These are phyloP conservation scores for Merops nubicus DNA, from an alignment of 2,113 vertebrate species.

Conservation along the genomic window DNA sequence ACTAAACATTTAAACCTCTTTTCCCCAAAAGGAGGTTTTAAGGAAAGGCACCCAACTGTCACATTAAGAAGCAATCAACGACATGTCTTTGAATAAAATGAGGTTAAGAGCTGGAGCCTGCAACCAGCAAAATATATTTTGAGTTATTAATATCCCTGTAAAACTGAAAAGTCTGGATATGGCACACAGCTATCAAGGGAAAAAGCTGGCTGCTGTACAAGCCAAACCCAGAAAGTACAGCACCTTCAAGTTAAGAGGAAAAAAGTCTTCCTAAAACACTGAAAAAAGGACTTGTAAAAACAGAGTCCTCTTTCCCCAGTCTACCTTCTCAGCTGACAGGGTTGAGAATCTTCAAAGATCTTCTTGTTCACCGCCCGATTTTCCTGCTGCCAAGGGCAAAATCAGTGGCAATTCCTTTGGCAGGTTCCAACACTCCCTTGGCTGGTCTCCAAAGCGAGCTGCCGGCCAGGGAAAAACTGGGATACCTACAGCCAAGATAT, in stretches of 20 bases:
- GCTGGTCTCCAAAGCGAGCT: background rate
- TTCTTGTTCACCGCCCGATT: background rate
- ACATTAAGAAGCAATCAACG: rapidly evolving
- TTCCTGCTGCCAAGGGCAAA: background rate
- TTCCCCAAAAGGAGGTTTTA: background rate
- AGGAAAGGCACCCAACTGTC: background rate
- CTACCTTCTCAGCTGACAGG: rapidly evolving
- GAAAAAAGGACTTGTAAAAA: background rate
- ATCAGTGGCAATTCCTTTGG: background rate
- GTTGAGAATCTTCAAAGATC: background rate
- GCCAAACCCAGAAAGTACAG: background rate
- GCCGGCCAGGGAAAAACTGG: background rate
- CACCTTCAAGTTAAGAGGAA: background rate
- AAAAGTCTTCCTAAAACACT: background rate
- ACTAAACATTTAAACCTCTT: background rate
- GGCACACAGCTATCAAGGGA: conserved; percentile 24
- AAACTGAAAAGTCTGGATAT: background rate
- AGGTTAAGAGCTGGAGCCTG: background rate
- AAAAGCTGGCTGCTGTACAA: background rate
- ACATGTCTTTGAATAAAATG: background rate
- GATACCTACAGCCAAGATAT: background rate
- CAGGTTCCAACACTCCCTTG: background rate
- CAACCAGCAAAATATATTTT: background rate
- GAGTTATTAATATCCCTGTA: conserved; percentile 26
- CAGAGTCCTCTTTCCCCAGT: background rate